These are phyloP conservation scores for Ips nitidus DNA, from an alignment of 1,140 invertebrate genomes.

Conservation along the genomic window DNA sequence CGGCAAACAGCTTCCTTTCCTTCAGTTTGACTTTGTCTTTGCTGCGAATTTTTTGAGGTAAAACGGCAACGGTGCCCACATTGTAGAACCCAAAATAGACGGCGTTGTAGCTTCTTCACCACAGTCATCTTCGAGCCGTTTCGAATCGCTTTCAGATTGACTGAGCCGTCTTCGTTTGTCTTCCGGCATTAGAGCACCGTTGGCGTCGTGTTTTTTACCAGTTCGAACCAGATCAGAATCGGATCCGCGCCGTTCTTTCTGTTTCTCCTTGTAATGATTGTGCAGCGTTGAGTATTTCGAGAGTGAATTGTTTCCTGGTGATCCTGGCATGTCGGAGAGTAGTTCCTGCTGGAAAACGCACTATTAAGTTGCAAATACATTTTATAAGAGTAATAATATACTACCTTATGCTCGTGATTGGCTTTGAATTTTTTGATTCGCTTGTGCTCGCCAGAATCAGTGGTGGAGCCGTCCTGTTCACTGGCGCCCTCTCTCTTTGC, in stretches of 20 bases:
- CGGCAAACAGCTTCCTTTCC: constrained; percentile 52
- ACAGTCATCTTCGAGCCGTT: constrained; percentile 38
- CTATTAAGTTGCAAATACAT: background rate
- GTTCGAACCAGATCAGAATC: constrained; percentile 51
- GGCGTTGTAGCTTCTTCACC: constrained; percentile 42
- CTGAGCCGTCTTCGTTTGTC: constrained; percentile 60
- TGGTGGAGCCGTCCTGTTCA: constrained; percentile 23
- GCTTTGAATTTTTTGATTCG: constrained; percentile 53
- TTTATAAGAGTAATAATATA: background rate
- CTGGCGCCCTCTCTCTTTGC: constrained; percentile 32
- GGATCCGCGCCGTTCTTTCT: constrained; percentile 55
- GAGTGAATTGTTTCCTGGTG: constrained; percentile 17
- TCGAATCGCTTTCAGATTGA: constrained; percentile 44
- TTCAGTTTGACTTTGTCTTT: constrained; percentile 53
- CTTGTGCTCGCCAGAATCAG: constrained; percentile 35
- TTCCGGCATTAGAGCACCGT: constrained; percentile 53
- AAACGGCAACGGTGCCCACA: constrained; percentile 59
- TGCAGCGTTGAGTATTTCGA: constrained; percentile 40
- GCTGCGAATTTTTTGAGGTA: constrained; percentile 47
- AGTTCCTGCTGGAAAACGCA: constrained; percentile 7
- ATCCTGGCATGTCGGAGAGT: constrained; percentile 25
- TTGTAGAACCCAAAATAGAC: constrained; percentile 63
- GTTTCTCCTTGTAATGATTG: constrained; percentile 49
- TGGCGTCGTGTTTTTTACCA: constrained; percentile 53
- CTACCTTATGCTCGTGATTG: constrained; percentile 48